Conservation (phyloP, 2,888 invertebrate genomes). For the Agrilus cyanescens region DNA sequence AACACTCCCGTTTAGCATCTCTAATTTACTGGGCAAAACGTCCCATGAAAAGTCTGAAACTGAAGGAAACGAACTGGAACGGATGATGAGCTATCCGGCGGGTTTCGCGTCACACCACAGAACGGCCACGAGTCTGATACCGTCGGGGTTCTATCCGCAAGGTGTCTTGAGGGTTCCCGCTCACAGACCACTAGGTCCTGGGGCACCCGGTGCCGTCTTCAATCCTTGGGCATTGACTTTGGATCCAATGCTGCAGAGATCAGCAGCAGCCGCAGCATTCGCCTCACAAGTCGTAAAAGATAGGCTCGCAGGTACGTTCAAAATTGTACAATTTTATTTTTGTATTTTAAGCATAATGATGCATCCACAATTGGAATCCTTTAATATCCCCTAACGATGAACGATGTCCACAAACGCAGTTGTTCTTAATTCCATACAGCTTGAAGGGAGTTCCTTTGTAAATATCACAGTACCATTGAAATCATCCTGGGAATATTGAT, state of each 20-base stretch:
- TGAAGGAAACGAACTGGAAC: slow-evolving; percentile 20
- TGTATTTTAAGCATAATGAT: too few relatives aligned
- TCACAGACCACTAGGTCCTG: slow-evolving; percentile 52
- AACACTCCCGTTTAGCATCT: slow-evolving; percentile 69
- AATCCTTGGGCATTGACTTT: slow-evolving; percentile 40
- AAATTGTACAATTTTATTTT: not conserved
- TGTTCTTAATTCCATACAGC: too few relatives aligned
- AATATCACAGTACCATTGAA: too few relatives aligned
- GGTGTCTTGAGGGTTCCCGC: slow-evolving; percentile 75
- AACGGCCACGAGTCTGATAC: slow-evolving; percentile 30
- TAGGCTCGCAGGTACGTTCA: slow-evolving; percentile 61
- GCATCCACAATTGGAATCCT: too few relatives aligned
- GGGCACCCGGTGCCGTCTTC: slow-evolving; percentile 37
- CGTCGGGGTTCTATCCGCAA: slow-evolving; percentile 41
- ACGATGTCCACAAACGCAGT: too few relatives aligned
- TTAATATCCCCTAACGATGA: too few relatives aligned
- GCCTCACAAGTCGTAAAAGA: slow-evolving; percentile 76
- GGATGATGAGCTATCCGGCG: slow-evolving; percentile 23
- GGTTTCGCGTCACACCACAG: slow-evolving; percentile 26
- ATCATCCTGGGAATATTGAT: too few relatives aligned
- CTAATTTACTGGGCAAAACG: slow-evolving; percentile 64
- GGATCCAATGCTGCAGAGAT: slow-evolving; percentile 51
- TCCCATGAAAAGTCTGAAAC: slow-evolving; percentile 48
- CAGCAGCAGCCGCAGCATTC: slow-evolving; percentile 59
- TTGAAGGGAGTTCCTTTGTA: too few relatives aligned